Evolutionary conservation across 1,140 invertebrate genomes (phyloP), one percentile per base, ranked within the genome.

Genomic region (Penaeus indicus): DNA sequence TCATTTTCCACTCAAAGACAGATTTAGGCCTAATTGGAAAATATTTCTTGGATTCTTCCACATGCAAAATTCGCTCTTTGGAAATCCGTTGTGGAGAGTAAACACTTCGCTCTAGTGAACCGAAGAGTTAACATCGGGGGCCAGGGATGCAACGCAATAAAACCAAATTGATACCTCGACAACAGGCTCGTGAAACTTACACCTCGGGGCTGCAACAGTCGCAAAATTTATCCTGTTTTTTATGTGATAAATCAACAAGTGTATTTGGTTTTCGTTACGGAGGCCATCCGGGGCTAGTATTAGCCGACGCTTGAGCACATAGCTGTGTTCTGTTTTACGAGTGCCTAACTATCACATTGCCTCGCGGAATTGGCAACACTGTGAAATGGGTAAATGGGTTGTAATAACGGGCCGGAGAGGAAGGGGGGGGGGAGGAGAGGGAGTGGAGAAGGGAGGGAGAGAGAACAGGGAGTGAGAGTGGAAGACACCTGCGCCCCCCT

Each of bases 361-460:
- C 54, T 54, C 47, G 22, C 47, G 69, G 27, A 85, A 85, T 62
- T 77, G 84, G 67, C 54, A 72, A 75, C 83, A 54, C 78, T 11
- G 61, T 47, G 69, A 54, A 85, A 85, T 77, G 72, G 27, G 84
- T 47, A 85, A 85, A 85, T 85, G 84, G 22, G 54, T 60, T 22
- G 42, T 85, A 77, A 60, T 75, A 85, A 61, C 84, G 22, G 54
- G 54, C 54, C 54, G 54, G 54, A 54, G 54, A 54, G 54, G 54
- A 54, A 54, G 72, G 42, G 27, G 25, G 25, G 72, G 25, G 25
- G 22, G 5, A 16, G 25, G 72, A 42, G 11, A 32, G 47, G n/a
- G 25, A 60, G 69, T 19, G 84, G 62, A n/a, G 69, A 22, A 19
- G 83, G 18, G 77, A 61, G n/a, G 69, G 84, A 77, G 84, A 61